Base-by-base conservation (phyloP, 37 sponge, comb jelly and placozoan genomes). In the Halisarca cf. caerulea region DNA sequence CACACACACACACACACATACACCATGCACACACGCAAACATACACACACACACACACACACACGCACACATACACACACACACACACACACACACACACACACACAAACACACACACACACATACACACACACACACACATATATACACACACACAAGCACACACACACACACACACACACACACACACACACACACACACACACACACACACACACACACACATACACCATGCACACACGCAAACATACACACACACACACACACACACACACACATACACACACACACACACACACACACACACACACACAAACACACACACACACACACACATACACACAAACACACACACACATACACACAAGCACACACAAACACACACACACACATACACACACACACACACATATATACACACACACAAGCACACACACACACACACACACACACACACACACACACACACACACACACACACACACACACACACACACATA, bases 311-410 rank as follows among this genome's bases (percentile, higher is more conserved):
- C 64, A 6, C 64, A 62, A 8, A 62, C 23, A 62, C 23, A 15
- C 64, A 62, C 64, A 6, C 64, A 62, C 8, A 27, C 64, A 30
- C 64, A 62, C 64, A 62, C 64, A 62, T 23, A 62, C 64, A 62
- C 64, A 62, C 64, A 62, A 8, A 62, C 64, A 62, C 64, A 62
- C 64, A 62, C 64, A 62, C 64, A 62, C 64, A 62, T 23, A 62
- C 30, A 27, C 23, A 62, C 64, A 62, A 8, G 15, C 64, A 62
- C 64, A 62, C 64, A 62, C 34, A 1, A 0, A 34, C 69, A 68
- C 30, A 34, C 69, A 68, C 64, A 68, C 33, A 68, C 35, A 34
- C 69, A 68, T 23, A 27, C 64, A 68, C 69, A 27, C 69, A 27
- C 34, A 27, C 64, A 61, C 64, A 27, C 64, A 61, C 64, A 61